Percentiles rank a stretch among this genome's conserved stretches.
These are phyloP conservation scores for Ptychochromis oligacanthus DNA, from an alignment of 2,113 vertebrate species.

Conservation along the genomic window DNA sequence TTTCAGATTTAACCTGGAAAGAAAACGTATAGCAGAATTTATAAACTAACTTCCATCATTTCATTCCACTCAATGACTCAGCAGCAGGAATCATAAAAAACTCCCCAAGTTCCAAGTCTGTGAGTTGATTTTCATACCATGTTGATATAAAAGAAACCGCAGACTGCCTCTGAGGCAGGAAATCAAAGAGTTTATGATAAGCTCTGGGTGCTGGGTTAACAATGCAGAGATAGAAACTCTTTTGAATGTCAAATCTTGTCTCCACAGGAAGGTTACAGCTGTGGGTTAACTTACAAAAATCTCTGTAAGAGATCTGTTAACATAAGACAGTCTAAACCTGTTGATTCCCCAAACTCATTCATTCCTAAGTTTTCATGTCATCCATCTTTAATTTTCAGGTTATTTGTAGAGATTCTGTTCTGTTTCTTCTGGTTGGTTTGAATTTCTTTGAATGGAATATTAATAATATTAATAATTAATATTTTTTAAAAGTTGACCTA, in stretches of 20 bases:
- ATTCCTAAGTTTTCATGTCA: not conserved
- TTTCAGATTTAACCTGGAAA: not conserved
- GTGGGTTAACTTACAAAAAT: not conserved
- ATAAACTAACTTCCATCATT: not conserved
- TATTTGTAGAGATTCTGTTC: not conserved
- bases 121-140: conserved; percentile 17
- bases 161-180: not conserved
- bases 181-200: conserved; percentile 12
- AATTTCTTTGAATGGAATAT: not conserved
- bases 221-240: not conserved
- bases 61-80: not conserved
- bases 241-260: not conserved
- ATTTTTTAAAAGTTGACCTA: too few species aligned
- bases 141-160: conserved; percentile 16
- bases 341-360: not conserved
- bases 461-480: too few species aligned
- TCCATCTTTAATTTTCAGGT: not conserved
- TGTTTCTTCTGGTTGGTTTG: not conserved
- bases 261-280: not conserved
- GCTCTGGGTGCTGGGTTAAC: not conserved
- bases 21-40: not conserved
- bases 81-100: not conserved
- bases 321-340: not conserved
- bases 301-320: not conserved
- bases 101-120: not conserved